A percentile compares a stretch with the other conserved stretches of the same genome.
These are phyloP conservation scores for Hystrix cristata DNA, from an alignment of 2,113 vertebrate species.

Conservation along the genomic window DNA sequence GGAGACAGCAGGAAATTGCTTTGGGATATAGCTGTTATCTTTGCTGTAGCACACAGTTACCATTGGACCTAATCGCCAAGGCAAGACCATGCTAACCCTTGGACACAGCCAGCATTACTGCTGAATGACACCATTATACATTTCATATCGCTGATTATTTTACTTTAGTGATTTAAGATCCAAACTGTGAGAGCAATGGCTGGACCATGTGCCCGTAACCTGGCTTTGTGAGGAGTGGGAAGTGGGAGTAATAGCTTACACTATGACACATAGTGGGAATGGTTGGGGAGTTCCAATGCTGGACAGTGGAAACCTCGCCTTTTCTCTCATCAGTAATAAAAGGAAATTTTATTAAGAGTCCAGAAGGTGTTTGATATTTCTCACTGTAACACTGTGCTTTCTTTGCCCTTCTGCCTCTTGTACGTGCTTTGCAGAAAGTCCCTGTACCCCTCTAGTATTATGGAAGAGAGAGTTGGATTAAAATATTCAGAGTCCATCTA, in stretches of 20 bases:
- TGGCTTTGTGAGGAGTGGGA: background rate
- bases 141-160: background rate
- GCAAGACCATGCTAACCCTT: background rate
- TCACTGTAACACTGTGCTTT: background rate
- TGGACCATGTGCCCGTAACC: background rate
- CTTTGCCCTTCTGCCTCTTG: background rate
- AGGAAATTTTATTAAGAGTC: slow-evolving; percentile 9
- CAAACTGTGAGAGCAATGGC: background rate
- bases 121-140: background rate
- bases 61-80: background rate
- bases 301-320: background rate
- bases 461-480: slow-evolving; percentile 15
- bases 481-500: background rate
- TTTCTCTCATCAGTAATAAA: slow-evolving; percentile 4
- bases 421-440: slow-evolving; percentile 22
- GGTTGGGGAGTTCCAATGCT: background rate
- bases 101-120: background rate
- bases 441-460: background rate
- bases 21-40: background rate
- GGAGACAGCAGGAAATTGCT: background rate
- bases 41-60: background rate
- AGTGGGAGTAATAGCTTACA: background rate
- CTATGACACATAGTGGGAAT: background rate
- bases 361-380: slow-evolving; percentile 25
- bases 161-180: slow-evolving; percentile 22